phyloP scores from a whole-genome alignment of 2,888 invertebrate genomes.

The Parelbella ahira region DNA sequence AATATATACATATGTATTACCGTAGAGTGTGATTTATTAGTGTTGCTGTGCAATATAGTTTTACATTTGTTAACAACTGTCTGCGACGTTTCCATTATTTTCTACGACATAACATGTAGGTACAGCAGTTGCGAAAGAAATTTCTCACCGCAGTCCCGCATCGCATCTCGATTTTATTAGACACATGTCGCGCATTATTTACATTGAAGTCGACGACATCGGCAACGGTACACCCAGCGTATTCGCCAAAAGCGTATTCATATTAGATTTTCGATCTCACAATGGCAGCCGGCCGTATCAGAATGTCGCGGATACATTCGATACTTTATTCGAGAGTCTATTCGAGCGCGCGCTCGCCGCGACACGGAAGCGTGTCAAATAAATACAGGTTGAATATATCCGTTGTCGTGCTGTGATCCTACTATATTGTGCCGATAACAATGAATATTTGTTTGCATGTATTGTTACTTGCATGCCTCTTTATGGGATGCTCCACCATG shows the following conservation, averaged over 20 bases:
- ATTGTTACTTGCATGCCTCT: constrained; percentile 63
- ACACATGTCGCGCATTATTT: constrained; percentile 38
- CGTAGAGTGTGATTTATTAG: too few relatives aligned
- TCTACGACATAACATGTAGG: too few relatives aligned
- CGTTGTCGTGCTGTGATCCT: constrained; percentile 63
- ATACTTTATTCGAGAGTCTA: constrained; percentile 72
- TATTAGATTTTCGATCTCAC: constrained; percentile 74
- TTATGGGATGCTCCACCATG: constrained; percentile 62
- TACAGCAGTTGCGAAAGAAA: too few relatives aligned
- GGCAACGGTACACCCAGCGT: constrained; percentile 49
- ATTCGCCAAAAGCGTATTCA: constrained; percentile 75
- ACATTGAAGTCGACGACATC: constrained; percentile 30
- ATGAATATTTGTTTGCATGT: constrained; percentile 75
- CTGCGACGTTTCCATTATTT: too few relatives aligned
- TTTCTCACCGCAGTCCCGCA: constrained; percentile 3
- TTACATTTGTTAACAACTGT: too few relatives aligned
- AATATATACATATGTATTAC: too few relatives aligned
- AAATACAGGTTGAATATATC: constrained; percentile 74
- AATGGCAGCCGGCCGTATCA: constrained; percentile 62
- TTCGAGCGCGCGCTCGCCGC: constrained; percentile 55
- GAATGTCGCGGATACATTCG: constrained; percentile 69
- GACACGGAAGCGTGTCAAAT: constrained; percentile 71
- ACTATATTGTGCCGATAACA: constrained; percentile 63
- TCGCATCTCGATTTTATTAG: constrained; percentile 36
- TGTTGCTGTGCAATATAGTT: too few relatives aligned